Conservation (phyloP, 2,888 invertebrate genomes). For the Philhelius pedissequus region DNA sequence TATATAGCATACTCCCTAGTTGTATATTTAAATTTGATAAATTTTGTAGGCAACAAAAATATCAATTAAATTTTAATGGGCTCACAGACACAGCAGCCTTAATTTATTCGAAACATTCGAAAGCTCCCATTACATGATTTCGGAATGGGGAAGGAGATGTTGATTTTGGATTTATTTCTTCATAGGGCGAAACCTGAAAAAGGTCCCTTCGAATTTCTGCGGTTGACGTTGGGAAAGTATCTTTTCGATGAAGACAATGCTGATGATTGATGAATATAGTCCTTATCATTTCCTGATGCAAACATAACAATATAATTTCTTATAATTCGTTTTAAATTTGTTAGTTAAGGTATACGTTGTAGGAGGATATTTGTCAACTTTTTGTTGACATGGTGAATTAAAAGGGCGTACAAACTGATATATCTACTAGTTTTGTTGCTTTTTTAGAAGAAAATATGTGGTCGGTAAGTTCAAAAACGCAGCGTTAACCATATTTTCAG, state of each 20-base stretch:
- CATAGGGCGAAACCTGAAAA: neutral
- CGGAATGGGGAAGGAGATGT: neutral
- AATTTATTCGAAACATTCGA: neutral
- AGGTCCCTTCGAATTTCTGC: neutral
- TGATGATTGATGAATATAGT: neutral
- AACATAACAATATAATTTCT: neutral
- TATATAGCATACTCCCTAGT: neutral
- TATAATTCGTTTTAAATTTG: neutral
- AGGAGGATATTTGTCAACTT: neutral
- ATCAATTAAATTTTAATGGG: constrained; percentile 6
- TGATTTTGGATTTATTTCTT: neutral
- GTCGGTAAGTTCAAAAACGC: too few species aligned
- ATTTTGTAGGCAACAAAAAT: constrained; percentile 1
- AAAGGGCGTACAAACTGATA: too few species aligned
- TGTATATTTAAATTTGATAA: neutral
- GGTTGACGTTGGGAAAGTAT: neutral
- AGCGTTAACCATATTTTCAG: too few species aligned
- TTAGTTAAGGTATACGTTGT: neutral
- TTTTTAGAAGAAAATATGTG: too few species aligned
- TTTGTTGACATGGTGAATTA: neutral
- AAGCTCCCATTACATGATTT: neutral
- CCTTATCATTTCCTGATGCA: neutral
- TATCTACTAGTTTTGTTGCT: too few species aligned
- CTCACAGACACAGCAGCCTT: neutral
- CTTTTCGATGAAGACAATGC: neutral